Conservation (phyloP, 2,888 invertebrate species). For the Chrysolina haemoptera region DNA sequence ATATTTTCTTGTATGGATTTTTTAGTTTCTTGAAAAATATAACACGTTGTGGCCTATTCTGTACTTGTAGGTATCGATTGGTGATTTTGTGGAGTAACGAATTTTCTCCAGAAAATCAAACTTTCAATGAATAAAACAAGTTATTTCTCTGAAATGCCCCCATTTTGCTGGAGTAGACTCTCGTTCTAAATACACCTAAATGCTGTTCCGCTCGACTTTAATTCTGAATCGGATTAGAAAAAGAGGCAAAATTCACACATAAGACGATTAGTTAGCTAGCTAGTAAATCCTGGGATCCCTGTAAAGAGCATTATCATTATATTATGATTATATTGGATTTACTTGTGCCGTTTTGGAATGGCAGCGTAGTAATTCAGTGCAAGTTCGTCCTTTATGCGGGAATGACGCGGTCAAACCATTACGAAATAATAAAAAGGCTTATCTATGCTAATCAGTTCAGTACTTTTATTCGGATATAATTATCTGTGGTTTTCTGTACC, state of each 20-base stretch:
- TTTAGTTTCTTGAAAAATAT: no score
- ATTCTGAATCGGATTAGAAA: constrained; percentile 66
- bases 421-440: constrained; percentile 34
- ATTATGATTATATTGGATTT: constrained; percentile 71
- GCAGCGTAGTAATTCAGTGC: constrained; percentile 65
- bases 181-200: constrained; percentile 23
- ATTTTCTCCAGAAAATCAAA: no score
- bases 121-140: neutral
- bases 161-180: constrained; percentile 1
- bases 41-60: no score
- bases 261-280: constrained; percentile 69
- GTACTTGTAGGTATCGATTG: no score
- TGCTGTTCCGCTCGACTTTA: constrained; percentile 41
- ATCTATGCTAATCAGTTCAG: constrained; percentile 41
- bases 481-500: neutral
- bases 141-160: neutral
- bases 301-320: constrained; percentile 71
- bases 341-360: constrained; percentile 66
- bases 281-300: constrained; percentile 69
- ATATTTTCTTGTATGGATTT: no score
- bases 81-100: no score
- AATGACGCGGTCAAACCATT: constrained; percentile 54
- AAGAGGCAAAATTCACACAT: constrained; percentile 69
- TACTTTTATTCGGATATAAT: constrained; percentile 40
- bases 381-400: constrained; percentile 60